Evolutionary conservation across 2,113 vertebrate species (phyloP).

Genomic region (Gracilinanus agilis): DNA sequence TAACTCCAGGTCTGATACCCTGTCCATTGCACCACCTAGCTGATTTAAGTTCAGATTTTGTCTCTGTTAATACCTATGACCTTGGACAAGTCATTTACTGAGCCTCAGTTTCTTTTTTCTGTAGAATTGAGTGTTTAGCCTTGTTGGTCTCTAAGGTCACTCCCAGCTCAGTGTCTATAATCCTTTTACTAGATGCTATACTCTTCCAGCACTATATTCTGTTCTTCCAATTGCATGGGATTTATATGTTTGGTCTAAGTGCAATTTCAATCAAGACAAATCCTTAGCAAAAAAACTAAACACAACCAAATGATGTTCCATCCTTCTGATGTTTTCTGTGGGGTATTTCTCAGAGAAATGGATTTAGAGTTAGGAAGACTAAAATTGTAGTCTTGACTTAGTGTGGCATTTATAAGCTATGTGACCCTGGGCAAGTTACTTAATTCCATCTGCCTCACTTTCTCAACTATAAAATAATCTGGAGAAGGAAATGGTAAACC

Average conservation of each 20-base stretch:
- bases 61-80: neutral
- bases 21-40: too few relatives aligned
- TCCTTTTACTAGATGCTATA: neutral
- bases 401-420: neutral
- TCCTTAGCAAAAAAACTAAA: neutral
- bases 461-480: too few relatives aligned
- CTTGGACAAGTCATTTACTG: neutral
- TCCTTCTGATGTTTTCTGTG: neutral
- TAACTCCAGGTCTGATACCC: too few relatives aligned
- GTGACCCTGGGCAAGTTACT: too few relatives aligned
- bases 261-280: neutral
- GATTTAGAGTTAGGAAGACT: neutral
- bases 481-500: too few relatives aligned
- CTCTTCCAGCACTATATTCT: neutral
- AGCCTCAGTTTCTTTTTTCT: neutral
- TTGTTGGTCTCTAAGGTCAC: neutral
- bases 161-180: neutral
- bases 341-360: neutral
- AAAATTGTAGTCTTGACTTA: neutral
- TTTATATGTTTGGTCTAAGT: neutral
- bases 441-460: too few relatives aligned
- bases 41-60: neutral
- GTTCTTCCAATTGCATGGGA: neutral
- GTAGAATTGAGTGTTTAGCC: neutral
- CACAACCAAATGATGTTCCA: neutral